Evolutionary conservation across 2,888 invertebrate species (phyloP).

Genomic region (Drosophila kokeensis): DNA sequence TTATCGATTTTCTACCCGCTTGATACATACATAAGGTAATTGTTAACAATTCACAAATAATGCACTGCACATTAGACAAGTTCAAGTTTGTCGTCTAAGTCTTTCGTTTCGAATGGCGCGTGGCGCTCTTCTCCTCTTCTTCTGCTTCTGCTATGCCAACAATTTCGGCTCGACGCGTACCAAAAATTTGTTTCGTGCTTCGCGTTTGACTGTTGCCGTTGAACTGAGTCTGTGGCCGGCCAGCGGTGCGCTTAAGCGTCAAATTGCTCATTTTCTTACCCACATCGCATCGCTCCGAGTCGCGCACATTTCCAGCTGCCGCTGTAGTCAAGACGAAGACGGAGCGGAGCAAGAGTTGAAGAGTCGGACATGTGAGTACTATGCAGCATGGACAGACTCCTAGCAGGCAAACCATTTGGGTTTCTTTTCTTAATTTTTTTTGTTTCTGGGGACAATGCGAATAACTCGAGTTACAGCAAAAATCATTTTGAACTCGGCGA

Average conservation of each 20-base stretch:
- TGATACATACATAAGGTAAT: constrained; percentile 22
- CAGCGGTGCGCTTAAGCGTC: constrained; percentile 77
- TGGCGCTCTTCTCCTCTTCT: constrained; percentile 26
- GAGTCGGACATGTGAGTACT: constrained; percentile 6
- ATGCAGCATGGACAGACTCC: constrained; percentile 28
- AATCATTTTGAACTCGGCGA: constrained; percentile 44
- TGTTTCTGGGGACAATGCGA: constrained; percentile 17
- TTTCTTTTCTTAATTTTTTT: constrained; percentile 10
- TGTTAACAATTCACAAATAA: constrained; percentile 22
- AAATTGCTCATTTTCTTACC: constrained; percentile 67
- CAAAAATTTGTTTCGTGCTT: constrained; percentile 67
- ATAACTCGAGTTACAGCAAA: constrained; percentile 33
- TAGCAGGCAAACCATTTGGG: constrained; percentile 33
- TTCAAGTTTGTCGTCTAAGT: constrained; percentile 82
- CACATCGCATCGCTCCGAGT: constrained; percentile 14
- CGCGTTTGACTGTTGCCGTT: constrained; percentile 81
- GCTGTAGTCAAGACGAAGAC: background rate
- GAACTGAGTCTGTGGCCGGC: constrained; percentile 82
- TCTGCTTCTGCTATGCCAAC: constrained; percentile 10
- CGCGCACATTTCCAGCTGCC: constrained; percentile 17
- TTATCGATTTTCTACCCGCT: background rate
- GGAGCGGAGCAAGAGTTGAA: background rate
- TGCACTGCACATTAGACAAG: constrained; percentile 58
- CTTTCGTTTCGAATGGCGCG: constrained; percentile 55
- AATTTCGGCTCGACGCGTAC: constrained; percentile 31